Conservation (phyloP, 1,140 invertebrate genomes). For the Macrostomum lignano region DNA sequence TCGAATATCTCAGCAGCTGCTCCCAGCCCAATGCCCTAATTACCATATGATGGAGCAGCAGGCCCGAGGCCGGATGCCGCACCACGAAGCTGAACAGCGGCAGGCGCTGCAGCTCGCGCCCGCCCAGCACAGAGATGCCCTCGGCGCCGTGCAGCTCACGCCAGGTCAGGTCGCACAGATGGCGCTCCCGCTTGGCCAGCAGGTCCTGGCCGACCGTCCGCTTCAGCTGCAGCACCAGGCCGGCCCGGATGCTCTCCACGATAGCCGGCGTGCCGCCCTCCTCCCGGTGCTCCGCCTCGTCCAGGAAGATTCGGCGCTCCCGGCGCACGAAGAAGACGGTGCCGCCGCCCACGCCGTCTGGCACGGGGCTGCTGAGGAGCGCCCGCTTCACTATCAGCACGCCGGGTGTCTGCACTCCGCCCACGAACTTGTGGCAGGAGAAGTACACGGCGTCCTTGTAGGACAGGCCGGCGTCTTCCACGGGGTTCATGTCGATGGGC, state of each 20-base stretch:
- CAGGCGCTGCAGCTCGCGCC: conserved; percentile 35
- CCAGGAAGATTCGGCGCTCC: conserved; percentile 32
- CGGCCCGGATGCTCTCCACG: conserved; percentile 50
- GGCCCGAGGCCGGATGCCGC: too few relatives aligned
- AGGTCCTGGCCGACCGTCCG: conserved; percentile 42
- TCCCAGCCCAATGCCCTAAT: too few relatives aligned
- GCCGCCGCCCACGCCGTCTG: conserved; percentile 34
- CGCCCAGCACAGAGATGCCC: conserved; percentile 47
- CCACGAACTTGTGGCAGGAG: conserved; percentile 62
- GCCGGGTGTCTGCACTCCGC: conserved; percentile 54
- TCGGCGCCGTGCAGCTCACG: background rate
- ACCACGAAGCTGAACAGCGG: conserved; percentile 60
- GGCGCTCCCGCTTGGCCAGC: conserved; percentile 34
- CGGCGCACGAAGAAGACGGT: conserved; percentile 36
- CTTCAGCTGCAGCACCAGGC: conserved; percentile 55
- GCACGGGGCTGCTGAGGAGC: conserved; percentile 33
- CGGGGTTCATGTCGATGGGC: conserved; percentile 56
- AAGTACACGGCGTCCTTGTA: conserved; percentile 67
- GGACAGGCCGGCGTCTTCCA: conserved; percentile 35
- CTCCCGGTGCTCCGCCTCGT: conserved; percentile 40
- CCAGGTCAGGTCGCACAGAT: conserved; percentile 4
- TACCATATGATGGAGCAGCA: too few relatives aligned
- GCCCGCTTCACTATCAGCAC: conserved; percentile 39
- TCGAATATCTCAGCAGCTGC: too few relatives aligned
- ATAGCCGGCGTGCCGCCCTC: conserved; percentile 55